A percentile compares a stretch with the other conserved stretches of the same genome.
These are phyloP conservation scores for Coreoperca whiteheadi DNA, from an alignment of 2,113 vertebrate species.

Conservation along the genomic window DNA sequence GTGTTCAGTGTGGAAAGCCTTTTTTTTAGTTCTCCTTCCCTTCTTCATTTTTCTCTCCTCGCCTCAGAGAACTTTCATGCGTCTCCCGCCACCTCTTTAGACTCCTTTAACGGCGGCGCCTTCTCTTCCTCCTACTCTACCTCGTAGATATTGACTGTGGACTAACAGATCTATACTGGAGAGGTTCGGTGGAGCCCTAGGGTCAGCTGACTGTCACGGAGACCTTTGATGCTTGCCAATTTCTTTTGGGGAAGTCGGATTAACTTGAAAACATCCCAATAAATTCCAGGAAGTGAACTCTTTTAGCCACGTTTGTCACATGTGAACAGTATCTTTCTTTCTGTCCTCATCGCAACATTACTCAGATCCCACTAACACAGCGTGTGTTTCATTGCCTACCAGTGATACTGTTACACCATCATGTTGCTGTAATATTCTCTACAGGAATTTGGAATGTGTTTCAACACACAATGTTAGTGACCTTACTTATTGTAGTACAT, in stretches of 20 bases:
- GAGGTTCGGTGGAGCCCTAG: constrained; percentile 73
- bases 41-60: background rate
- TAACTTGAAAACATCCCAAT: constrained; percentile 49
- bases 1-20: background rate
- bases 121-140: constrained; percentile 39
- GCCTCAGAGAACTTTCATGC: constrained; percentile 53
- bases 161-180: constrained; percentile 75
- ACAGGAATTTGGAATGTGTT: background rate
- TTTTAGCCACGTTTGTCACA: constrained; percentile 53
- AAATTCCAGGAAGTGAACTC: constrained; percentile 75
- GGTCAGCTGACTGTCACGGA: constrained; percentile 86
- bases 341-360: background rate
- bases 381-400: background rate
- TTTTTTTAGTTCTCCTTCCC: background rate
- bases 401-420: background rate
- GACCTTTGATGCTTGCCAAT: constrained; percentile 73
- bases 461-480: background rate
- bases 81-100: constrained; percentile 27
- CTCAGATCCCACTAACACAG: background rate
- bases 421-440: background rate
- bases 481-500: background rate
- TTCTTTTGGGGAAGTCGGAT: constrained; percentile 38
- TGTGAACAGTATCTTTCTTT: constrained; percentile 46
- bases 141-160: constrained; percentile 70
- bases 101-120: constrained; percentile 14